Base-by-base conservation (phyloP, 2,113 vertebrate species). In the Grammomys dolichurus region DNA sequence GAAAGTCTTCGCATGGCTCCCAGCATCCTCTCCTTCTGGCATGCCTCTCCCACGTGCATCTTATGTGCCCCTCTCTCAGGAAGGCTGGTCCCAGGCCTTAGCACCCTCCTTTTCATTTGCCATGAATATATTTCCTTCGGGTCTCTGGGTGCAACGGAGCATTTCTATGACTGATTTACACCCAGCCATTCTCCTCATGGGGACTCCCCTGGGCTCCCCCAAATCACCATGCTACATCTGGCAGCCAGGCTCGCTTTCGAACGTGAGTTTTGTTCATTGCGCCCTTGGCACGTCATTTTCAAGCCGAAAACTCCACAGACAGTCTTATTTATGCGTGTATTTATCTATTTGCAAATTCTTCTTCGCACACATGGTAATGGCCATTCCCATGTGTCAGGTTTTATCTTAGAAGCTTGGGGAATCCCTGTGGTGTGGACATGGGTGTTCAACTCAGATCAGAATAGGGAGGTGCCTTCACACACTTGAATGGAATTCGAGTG, bases 171-270 rank as follows among this genome's bases (percentile, higher is more conserved):
- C 58, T 75, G 92, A 95, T 93, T 95, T 78, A 95, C 43, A 84
- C 90, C 75, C 67, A 56, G 81, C 77, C 63, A 81, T 95, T 93
- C 89, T 90, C 82, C 70, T 96, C 76, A 1, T 69, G 80, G 95
- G 72, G 3, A 40, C n/a, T 87, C 92, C 87, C 90, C 19, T 9
- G 89, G 73, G 94, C 0, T 48, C 51, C 33, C 67, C 94, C 94
- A 73, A 82, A 96, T 97, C 95, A 89, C 92, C 60, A 22, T 26
- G 80, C 81, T 58, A 12, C 95, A 97, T 89, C 96, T 97, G 97
- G 96, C 93, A 92, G 20, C 81, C 78, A 28, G 28, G 56, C 67
- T 97, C 33, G 9, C 82, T 91, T 31, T 67, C 13, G 8, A 95
- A 90, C 88, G 60, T 65, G 81, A 0, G 51, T 84, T 93, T 58